Conservation (phyloP, 2,113 vertebrate species). For the Leucoraja erinaceus region DNA sequence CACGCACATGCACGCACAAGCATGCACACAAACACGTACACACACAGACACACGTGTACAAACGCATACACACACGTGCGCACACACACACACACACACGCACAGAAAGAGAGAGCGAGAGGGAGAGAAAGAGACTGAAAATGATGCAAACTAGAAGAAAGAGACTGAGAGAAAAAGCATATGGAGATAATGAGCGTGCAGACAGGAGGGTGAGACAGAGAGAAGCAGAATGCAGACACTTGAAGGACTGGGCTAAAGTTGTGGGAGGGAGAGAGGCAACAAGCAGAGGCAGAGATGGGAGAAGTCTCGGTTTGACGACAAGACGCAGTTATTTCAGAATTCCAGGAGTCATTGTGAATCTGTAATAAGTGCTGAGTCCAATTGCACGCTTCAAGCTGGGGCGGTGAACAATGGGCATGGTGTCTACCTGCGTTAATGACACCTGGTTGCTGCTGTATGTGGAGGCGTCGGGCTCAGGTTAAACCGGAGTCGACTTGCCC, state of each 20-base stretch:
- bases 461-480: background rate
- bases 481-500: background rate
- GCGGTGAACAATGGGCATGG: fast-evolving
- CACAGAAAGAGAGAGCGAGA: background rate
- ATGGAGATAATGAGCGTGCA: background rate
- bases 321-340: background rate
- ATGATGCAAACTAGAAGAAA: too few species aligned
- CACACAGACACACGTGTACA: too few species aligned
- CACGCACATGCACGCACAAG: too few species aligned
- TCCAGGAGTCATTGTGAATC: background rate
- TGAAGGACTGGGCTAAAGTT: too few species aligned
- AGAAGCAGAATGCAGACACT: too few species aligned
- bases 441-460: background rate
- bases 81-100: too few species aligned
- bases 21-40: too few species aligned
- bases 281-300: background rate
- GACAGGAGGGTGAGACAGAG: background rate
- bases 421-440: background rate
- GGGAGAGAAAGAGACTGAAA: background rate
- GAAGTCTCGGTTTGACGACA: background rate
- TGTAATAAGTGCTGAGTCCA: background rate
- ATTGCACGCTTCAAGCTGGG: background rate
- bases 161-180: too few species aligned
- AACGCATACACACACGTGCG: too few species aligned
- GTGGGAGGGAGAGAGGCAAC: too few species aligned